A percentile compares a stretch with the other conserved stretches of the same genome.
Conservation (phyloP, 2,888 invertebrate species). For the Macaria liturata region DNA sequence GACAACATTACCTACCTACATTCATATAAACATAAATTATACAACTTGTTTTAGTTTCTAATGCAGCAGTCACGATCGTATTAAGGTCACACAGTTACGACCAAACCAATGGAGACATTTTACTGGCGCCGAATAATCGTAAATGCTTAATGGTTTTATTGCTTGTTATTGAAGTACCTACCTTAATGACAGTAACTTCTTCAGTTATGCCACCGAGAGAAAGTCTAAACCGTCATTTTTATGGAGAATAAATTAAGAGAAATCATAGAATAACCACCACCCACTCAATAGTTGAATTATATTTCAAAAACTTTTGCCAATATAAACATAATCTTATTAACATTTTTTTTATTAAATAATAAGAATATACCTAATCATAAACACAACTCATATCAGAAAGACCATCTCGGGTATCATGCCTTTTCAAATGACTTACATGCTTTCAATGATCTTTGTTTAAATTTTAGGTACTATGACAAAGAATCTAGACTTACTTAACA, state of each 20-base stretch:
- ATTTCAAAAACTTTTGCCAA: neutral
- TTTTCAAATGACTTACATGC: too few species aligned
- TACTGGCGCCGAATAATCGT: conserved; percentile 22
- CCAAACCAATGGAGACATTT: conserved; percentile 29
- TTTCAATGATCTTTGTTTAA: too few species aligned
- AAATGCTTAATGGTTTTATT: conserved; percentile 22
- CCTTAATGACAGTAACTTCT: conserved; percentile 14
- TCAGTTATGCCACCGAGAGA: conserved; percentile 12
- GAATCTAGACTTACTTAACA: too few species aligned
- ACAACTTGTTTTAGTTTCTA: conserved; percentile 22
- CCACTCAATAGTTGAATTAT: neutral
- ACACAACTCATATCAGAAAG: too few species aligned
- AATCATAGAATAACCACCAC: conserved; percentile 3
- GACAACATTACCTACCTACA: conserved; percentile 4
- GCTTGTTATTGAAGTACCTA: conserved; percentile 18
- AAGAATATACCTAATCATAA: too few species aligned
- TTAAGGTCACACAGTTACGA: conserved; percentile 34
- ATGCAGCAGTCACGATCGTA: conserved; percentile 36
- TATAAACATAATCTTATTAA: too few species aligned
- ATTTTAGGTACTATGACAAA: too few species aligned
- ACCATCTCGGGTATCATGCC: too few species aligned
- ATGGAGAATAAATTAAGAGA: neutral
- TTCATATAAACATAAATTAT: conserved; percentile 13
- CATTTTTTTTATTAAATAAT: too few species aligned
- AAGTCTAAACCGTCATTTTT: neutral